Percentiles rank a stretch among this genome's conserved stretches.
These are phyloP conservation scores for Pampusana beccarii DNA, from an alignment of 2,113 vertebrate genomes.

Conservation along the genomic window DNA sequence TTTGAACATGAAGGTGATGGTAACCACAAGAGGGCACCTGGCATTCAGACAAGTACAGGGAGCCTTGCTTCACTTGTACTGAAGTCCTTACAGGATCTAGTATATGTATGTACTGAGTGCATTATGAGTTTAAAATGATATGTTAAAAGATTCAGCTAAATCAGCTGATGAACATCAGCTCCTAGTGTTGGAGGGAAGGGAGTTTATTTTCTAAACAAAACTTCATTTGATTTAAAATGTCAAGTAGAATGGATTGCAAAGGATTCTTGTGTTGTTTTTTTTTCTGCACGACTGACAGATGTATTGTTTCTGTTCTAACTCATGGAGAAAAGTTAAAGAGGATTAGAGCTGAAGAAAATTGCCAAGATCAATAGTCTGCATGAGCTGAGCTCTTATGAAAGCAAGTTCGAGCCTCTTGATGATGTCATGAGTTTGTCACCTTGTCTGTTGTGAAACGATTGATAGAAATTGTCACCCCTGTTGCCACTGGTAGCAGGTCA, in stretches of 20 bases:
- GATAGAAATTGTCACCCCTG: background rate
- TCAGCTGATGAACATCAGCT: background rate
- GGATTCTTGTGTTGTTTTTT: background rate
- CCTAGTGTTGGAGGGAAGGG: background rate
- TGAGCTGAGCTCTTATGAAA: background rate
- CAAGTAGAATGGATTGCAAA: background rate
- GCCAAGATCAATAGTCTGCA: background rate
- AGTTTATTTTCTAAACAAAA: background rate
- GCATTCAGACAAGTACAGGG: background rate
- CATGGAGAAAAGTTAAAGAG: background rate
- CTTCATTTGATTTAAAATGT: background rate
- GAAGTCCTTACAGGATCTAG: background rate
- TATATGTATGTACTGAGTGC: background rate
- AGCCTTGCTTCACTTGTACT: background rate
- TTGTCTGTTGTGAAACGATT: background rate
- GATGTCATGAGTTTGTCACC: background rate
- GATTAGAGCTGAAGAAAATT: background rate
- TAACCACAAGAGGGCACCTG: constrained; percentile 71
- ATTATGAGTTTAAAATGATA: background rate
- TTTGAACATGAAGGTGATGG: background rate
- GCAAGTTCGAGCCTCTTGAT: background rate
- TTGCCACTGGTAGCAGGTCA: background rate
- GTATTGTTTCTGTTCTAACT: background rate
- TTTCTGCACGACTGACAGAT: background rate
- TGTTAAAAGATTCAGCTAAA: background rate